Evolutionary conservation across 2,797 vertebrate species (phyloP), one percentile per base, ranked within the genome.

Genomic region (Sphaeramia orbicularis): DNA sequence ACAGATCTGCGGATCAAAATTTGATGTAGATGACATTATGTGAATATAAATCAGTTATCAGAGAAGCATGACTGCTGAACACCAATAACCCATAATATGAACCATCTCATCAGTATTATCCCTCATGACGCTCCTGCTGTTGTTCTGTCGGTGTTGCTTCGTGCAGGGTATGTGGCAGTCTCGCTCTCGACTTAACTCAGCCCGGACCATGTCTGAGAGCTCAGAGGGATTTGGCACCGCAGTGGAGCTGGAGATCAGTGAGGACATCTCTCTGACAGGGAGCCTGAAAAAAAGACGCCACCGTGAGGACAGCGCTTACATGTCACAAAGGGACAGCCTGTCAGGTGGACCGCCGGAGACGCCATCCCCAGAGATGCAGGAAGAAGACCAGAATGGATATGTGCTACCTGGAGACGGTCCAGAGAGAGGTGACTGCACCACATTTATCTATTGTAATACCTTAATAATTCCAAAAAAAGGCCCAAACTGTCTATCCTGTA

Each of bases 321-420:
- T 96, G 41, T 97, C 96, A 0, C 97, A 97, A 85, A 93, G 95
- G 47, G 95, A 95, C 79, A 99, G 96, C 86, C 70, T 96, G 72
- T 95, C 95, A 0, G 92, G 94, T 0, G 92, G 86, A 4, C 92
- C 92, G 0, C 74, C 94, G 38, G 95, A 94, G 80, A 89, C 93
- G 36, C 89, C 93, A 0, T 93, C 90, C 40, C 90, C 84, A 6
- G 90, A 93, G 14, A 86, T 87, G 4, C 89, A 93, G 58, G 95
- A 95, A 81, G 96, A 97, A 66, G 96, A 97, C 19, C 91, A 94
- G 78, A 95, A 96, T 1, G 97, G 95, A 78, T 98, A 99, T 0
- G 96, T 99, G 49, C 94, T 96, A 86, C 96, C 96, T 42, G 95
- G 92, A 65, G 90, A 92, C 60, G 93, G 88, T 48, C 93, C 91